Percentiles rank a stretch among this genome's conserved stretches.
Conservation (phyloP, 2,113 vertebrate genomes). For the Lutjanus erythropterus region DNA sequence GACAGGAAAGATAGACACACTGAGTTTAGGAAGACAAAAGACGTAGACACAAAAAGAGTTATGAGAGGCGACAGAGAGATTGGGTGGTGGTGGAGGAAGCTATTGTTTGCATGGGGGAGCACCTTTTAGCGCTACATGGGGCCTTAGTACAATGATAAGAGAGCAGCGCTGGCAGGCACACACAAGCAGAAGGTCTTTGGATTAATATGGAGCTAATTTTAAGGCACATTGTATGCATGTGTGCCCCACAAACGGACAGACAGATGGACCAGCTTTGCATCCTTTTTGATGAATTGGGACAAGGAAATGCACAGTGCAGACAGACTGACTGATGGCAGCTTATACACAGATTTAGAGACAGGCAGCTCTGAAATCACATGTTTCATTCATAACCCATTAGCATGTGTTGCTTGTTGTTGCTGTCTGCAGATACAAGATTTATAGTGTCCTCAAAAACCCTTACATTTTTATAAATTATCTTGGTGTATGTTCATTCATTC, state of each 20-base stretch:
- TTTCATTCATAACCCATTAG: neutral
- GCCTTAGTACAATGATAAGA: constrained; percentile 57
- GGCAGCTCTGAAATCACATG: neutral
- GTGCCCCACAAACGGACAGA: constrained; percentile 63
- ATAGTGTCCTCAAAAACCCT: neutral
- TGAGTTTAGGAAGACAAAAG: constrained; percentile 49
- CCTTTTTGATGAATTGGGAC: constrained; percentile 49
- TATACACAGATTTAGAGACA: constrained; percentile 22
- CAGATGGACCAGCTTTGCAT: constrained; percentile 67
- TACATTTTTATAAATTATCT: neutral
- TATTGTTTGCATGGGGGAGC: constrained; percentile 62
- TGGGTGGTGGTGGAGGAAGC: constrained; percentile 43
- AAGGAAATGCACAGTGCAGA: constrained; percentile 31
- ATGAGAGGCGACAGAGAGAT: constrained; percentile 38
- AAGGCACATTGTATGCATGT: constrained; percentile 37
- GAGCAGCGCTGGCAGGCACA: constrained; percentile 55
- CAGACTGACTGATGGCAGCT: constrained; percentile 18
- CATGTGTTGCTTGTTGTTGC: neutral
- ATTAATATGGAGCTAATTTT: constrained; percentile 67
- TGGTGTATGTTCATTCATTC: too few species aligned
- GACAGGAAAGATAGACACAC: constrained; percentile 14
- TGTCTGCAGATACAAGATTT: neutral
- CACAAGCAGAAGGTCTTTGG: constrained; percentile 68
- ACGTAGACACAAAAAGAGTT: constrained; percentile 38
- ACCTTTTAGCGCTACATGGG: constrained; percentile 68